Percentiles rank a stretch among this genome's conserved stretches.
phyloP scores from a whole-genome alignment of 2,888 invertebrate genomes.

The Rhogogaster chlorosoma region DNA sequence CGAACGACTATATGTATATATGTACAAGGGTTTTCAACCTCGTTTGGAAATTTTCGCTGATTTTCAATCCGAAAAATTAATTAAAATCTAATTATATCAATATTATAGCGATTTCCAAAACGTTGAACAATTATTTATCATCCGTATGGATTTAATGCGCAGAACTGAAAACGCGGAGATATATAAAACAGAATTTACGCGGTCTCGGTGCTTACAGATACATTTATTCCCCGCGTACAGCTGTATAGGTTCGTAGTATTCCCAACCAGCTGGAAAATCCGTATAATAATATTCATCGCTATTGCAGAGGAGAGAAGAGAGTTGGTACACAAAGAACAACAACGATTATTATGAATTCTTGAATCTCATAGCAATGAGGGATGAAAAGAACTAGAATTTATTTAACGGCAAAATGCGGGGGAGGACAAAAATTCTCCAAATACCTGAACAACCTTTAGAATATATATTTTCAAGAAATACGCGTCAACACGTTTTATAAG shows the following conservation, averaged over 20 bases:
- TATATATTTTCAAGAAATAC: too few relatives aligned
- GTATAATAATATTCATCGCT: constrained; percentile 20
- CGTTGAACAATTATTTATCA: constrained; percentile 24
- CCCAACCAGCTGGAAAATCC: constrained; percentile 11
- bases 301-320: neutral
- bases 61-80: neutral
- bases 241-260: neutral
- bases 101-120: constrained; percentile 9
- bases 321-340: neutral
- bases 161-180: too few relatives aligned
- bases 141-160: too few relatives aligned
- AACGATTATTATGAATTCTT: neutral
- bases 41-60: too few relatives aligned
- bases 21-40: too few relatives aligned
- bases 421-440: too few relatives aligned
- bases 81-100: neutral
- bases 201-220: constrained; percentile 6
- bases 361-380: neutral
- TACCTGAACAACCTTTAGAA: too few relatives aligned
- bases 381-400: neutral
- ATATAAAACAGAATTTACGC: neutral
- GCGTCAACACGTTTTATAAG: too few relatives aligned
- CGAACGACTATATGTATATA: too few relatives aligned
- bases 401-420: neutral
- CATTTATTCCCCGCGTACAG: constrained; percentile 2